A percentile compares a stretch with the other conserved stretches of the same genome.
Conservation (phyloP, 2,888 invertebrate genomes). For the Oligia latruncula region DNA sequence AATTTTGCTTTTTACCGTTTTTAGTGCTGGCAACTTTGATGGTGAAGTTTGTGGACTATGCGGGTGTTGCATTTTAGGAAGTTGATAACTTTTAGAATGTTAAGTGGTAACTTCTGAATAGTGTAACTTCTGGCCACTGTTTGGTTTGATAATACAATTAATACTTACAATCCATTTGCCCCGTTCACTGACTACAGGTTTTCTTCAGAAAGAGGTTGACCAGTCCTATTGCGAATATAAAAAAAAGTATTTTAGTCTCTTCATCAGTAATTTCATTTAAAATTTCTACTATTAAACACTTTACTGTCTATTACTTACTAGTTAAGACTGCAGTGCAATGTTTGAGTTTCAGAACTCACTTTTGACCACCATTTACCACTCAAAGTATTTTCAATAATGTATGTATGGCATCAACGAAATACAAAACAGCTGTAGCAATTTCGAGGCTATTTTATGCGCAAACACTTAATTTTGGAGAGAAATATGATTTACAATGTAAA, state of each 20-base stretch:
- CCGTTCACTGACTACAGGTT: background rate
- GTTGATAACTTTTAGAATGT: conserved; percentile 4
- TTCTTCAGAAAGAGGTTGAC: background rate
- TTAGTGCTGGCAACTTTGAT: conserved; percentile 25
- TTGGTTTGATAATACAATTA: background rate
- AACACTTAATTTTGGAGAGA: conserved; percentile 27
- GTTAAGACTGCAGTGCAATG: background rate
- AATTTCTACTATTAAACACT: background rate
- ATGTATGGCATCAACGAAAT: conserved; percentile 4
- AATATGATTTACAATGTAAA: conserved; percentile 38
- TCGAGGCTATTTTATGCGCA: background rate
- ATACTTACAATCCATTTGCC: background rate
- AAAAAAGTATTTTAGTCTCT: background rate
- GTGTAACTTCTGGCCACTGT: too few species aligned
- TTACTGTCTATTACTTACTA: background rate
- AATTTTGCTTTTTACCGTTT: conserved; percentile 6
- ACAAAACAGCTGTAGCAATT: conserved; percentile 18
- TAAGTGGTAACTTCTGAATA: background rate
- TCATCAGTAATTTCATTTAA: background rate
- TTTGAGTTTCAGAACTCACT: background rate
- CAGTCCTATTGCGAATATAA: background rate
- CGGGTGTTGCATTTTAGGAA: background rate
- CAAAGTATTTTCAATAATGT: background rate
- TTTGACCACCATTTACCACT: too few species aligned
- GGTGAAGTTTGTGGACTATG: conserved; percentile 4